phyloP scores from a whole-genome alignment of 2,113 vertebrate species.

The Saimiri boliviensis region DNA sequence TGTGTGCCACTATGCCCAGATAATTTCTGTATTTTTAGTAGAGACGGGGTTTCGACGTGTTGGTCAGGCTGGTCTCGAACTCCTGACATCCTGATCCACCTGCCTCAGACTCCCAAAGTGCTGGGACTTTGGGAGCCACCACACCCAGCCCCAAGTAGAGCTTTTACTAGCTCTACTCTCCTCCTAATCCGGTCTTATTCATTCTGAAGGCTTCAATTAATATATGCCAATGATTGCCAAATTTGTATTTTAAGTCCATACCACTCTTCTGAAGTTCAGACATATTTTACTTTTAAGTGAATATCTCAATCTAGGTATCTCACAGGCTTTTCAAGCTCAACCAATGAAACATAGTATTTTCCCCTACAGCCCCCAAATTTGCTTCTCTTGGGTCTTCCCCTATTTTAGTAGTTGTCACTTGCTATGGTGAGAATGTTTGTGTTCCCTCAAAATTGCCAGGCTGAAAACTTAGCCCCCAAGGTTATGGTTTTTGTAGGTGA shows the following conservation, averaged over 20 bases:
- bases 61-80: too few relatives aligned
- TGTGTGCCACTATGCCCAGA: too few relatives aligned
- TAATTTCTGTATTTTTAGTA: too few relatives aligned
- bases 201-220: conserved; percentile 10
- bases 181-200: not conserved
- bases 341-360: not conserved
- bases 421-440: not conserved
- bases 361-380: not conserved
- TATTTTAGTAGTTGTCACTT: not conserved
- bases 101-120: too few relatives aligned
- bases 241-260: conserved; percentile 44
- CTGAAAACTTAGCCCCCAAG: not conserved
- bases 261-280: conserved; percentile 13
- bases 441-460: not conserved
- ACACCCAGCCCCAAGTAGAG: not conserved
- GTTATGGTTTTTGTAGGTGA: not conserved
- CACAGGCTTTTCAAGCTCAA: not conserved
- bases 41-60: too few relatives aligned
- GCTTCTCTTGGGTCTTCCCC: not conserved
- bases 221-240: not conserved
- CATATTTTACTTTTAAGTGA: not conserved
- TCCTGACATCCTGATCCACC: too few relatives aligned
- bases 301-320: not conserved
- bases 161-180: not conserved
- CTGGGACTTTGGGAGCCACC: too few relatives aligned